A percentile compares a stretch with the other conserved stretches of the same genome.
Conservation (phyloP, 53 echinoderm and acorn worm genomes). For the Astropecten irregularis region DNA sequence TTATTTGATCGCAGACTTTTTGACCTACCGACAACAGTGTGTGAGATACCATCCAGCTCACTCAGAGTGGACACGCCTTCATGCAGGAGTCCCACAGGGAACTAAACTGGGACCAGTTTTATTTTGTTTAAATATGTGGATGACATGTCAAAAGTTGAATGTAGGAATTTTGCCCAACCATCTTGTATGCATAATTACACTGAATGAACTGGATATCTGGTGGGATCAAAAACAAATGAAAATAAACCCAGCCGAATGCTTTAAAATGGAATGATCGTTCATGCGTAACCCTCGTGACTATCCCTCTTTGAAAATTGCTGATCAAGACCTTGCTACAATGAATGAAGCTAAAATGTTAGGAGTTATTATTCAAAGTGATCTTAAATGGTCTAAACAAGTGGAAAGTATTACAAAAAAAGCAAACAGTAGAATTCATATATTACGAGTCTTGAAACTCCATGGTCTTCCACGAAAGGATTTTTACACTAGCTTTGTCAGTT, state of each 20-base stretch:
- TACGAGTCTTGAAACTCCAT: no score
- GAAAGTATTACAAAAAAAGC: not conserved
- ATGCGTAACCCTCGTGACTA: not conserved
- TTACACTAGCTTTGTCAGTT: no score
- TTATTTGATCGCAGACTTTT: not conserved
- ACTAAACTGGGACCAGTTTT: conserved; percentile 10
- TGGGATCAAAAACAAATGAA: not conserved
- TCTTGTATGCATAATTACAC: not conserved
- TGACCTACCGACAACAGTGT: not conserved
- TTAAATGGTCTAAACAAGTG: not conserved
- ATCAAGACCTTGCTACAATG: not conserved
- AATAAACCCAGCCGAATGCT: not conserved
- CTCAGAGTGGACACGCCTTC: not conserved
- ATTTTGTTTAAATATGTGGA: conserved; percentile 16
- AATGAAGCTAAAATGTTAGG: not conserved
- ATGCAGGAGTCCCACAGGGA: conserved; percentile 14
- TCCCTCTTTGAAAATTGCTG: not conserved
- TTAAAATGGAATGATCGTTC: not conserved
- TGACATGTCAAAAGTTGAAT: no score
- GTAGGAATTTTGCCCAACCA: not conserved
- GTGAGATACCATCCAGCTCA: not conserved
- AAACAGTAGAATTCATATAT: no score
- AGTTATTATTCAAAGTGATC: no score
- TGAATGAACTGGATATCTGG: not conserved
- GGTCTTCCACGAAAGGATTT: no score